These are phyloP conservation scores for Euborellia annulipes DNA, from an alignment of 1,140 invertebrate genomes.

Conservation along the genomic window DNA sequence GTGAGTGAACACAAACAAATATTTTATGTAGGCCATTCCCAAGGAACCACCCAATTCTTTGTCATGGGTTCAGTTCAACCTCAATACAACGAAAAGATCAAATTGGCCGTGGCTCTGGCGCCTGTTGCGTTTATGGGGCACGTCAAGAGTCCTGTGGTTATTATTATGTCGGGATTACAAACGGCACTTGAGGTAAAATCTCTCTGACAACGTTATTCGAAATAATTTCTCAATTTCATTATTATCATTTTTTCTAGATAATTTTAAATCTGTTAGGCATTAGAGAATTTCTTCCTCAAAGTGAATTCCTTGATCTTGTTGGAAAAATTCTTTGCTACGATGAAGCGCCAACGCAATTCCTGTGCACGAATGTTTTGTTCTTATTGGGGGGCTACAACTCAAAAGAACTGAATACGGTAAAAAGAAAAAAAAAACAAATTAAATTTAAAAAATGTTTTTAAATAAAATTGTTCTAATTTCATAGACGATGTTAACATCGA, in stretches of 20 bases:
- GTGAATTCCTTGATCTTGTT: slow-evolving; percentile 29
- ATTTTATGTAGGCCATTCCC: slow-evolving; percentile 42
- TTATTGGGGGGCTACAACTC: slow-evolving; percentile 35
- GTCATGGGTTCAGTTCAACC: slow-evolving; percentile 34
- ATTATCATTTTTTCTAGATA: slow-evolving; percentile 3
- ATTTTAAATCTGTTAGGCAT: slow-evolving; percentile 24
- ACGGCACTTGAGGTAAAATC: no score
- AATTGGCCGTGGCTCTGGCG: slow-evolving; percentile 35
- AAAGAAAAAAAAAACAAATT: slow-evolving; percentile 9
- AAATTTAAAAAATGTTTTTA: no score
- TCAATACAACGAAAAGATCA: slow-evolving; percentile 40
- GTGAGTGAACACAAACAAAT: slow-evolving; percentile 30
- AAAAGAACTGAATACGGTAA: slow-evolving; percentile 35
- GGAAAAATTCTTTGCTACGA: slow-evolving; percentile 30
- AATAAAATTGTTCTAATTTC: no score
- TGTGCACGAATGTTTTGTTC: slow-evolving; percentile 42
- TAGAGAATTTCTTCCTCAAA: slow-evolving; percentile 38
- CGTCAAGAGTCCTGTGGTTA: slow-evolving; percentile 33
- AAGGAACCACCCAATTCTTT: slow-evolving; percentile 38
- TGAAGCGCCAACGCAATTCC: slow-evolving; percentile 25
- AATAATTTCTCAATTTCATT: no score
- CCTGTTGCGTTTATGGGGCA: slow-evolving; percentile 38
- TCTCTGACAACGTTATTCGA: no score
- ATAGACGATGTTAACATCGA: no score
- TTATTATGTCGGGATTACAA: no score